Percentiles rank a stretch among this genome's conserved stretches.
phyloP scores from a whole-genome alignment of 1,140 invertebrate species.

The Lordiphosa stackelbergi region DNA sequence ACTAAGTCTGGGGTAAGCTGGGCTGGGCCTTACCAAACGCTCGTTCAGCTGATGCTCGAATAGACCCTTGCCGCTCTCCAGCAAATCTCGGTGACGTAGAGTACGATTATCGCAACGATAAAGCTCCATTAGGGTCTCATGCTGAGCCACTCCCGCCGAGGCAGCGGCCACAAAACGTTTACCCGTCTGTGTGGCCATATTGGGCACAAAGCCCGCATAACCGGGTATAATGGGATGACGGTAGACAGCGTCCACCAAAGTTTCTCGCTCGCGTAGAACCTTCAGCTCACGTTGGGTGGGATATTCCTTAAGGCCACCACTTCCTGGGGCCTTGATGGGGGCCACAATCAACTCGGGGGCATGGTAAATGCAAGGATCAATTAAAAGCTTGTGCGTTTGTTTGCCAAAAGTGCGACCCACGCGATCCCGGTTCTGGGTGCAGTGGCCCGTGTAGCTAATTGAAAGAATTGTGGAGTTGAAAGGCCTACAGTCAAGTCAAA shows the following conservation, averaged over 20 bases:
- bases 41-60: slow-evolving; percentile 79
- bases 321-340: slow-evolving; percentile 78
- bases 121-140: slow-evolving; percentile 81
- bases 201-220: slow-evolving; percentile 84
- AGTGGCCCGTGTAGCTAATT: slow-evolving; percentile 85
- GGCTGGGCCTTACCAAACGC: slow-evolving; percentile 79
- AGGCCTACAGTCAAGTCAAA: slow-evolving; percentile 1
- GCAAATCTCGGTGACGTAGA: slow-evolving; percentile 78
- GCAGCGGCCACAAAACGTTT: slow-evolving; percentile 83
- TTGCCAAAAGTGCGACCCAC: slow-evolving; percentile 85
- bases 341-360: slow-evolving; percentile 83
- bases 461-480: not conserved
- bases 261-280: slow-evolving; percentile 80
- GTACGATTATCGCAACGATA: slow-evolving; percentile 79
- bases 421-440: slow-evolving; percentile 84
- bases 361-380: slow-evolving; percentile 84
- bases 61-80: slow-evolving; percentile 80
- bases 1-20: not conserved
- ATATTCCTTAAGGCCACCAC: slow-evolving; percentile 79
- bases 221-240: slow-evolving; percentile 84
- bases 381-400: slow-evolving; percentile 83
- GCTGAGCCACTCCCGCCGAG: slow-evolving; percentile 83
- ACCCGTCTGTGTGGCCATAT: slow-evolving; percentile 80
- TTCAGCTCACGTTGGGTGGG: slow-evolving; percentile 82
- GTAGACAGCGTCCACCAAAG: slow-evolving; percentile 82